Base-by-base conservation (phyloP, 2,888 invertebrate species). In the Trimorus sp. region DNA sequence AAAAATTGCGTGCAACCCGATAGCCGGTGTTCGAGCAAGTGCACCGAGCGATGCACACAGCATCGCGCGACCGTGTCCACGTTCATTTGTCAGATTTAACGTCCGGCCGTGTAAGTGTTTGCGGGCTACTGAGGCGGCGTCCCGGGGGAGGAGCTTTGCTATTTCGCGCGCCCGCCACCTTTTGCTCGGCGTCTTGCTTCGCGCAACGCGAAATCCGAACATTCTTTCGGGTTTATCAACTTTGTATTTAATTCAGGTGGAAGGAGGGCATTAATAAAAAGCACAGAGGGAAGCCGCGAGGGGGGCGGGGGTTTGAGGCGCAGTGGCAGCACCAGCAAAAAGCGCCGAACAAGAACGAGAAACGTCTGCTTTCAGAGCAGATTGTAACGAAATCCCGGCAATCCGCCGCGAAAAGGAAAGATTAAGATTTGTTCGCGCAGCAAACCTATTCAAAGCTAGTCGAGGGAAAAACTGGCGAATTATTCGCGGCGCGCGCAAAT, bases 181-280 rank as follows among this genome's bases (percentile, higher is more conserved):
- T 75, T 68, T 51, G 51, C 53, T 70, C 51, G 40, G 53, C 58
- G 7, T 42, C 58, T 58, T 14, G 62, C 66, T 49, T 83, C 81
- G 84, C 53, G 51, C 48, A 37, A 84, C 80, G 78, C 83, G 86
- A 88, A 87, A 87, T 85, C 85, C 85, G 85, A 86, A 87, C 86
- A 87, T 87, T 87, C 87, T 87, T 88, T 86, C 53, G 83, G 84
- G 86, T 88, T 88, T 88, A 88, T 88, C 87, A 88, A 87, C 86
- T 88, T 88, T 88, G 86, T 84, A 85, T 87, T 87, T 88, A 88
- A 88, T 88, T 86, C 87, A 85, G 62, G 75, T 65, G 71, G 68
- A 82, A 78, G 69, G 74, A 54, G 79, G 74, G 73, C 71, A 48
- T 60, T 60, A 58, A 75, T 59, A 70, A 53, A 59, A 71, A 76